Conservation (phyloP, 2,888 invertebrate species). For the Proisotoma minuta region DNA sequence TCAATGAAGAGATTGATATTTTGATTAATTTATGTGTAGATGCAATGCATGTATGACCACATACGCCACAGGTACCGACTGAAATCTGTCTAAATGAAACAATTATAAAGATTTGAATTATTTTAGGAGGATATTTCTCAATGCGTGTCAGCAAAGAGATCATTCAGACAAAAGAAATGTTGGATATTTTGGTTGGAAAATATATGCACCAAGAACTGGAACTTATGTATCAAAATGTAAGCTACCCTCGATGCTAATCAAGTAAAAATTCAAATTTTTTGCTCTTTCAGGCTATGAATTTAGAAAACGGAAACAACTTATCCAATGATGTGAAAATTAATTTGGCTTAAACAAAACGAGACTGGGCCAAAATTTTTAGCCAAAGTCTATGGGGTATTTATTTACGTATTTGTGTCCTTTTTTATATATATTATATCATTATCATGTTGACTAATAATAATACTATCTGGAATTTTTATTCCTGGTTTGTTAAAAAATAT, state of each 20-base stretch:
- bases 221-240: constrained; percentile 41
- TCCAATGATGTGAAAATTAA: too few relatives aligned
- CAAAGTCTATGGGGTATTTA: too few relatives aligned
- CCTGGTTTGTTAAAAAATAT: too few relatives aligned
- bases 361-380: too few relatives aligned
- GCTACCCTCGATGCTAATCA: neutral
- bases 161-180: constrained; percentile 40
- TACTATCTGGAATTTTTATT: too few relatives aligned
- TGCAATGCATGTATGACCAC: constrained; percentile 44
- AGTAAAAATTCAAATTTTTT: neutral
- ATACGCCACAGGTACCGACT: too few relatives aligned
- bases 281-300: constrained; percentile 18
- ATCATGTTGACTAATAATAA: too few relatives aligned
- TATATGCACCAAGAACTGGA: constrained; percentile 44
- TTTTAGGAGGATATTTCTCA: constrained; percentile 39
- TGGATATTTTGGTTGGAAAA: constrained; percentile 42
- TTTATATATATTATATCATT: too few relatives aligned
- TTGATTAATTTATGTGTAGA: too few relatives aligned
- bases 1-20: neutral
- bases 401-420: too few relatives aligned
- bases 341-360: too few relatives aligned
- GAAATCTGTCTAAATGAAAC: too few relatives aligned
- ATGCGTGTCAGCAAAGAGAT: constrained; percentile 46
- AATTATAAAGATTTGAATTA: constrained; percentile 39
- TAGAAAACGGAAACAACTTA: constrained; percentile 13